A percentile compares a stretch with the other conserved stretches of the same genome.
phyloP scores from a whole-genome alignment of 30 jellyfish, hydroid and myxozoan genomes.

The Aurelia sp. region DNA sequence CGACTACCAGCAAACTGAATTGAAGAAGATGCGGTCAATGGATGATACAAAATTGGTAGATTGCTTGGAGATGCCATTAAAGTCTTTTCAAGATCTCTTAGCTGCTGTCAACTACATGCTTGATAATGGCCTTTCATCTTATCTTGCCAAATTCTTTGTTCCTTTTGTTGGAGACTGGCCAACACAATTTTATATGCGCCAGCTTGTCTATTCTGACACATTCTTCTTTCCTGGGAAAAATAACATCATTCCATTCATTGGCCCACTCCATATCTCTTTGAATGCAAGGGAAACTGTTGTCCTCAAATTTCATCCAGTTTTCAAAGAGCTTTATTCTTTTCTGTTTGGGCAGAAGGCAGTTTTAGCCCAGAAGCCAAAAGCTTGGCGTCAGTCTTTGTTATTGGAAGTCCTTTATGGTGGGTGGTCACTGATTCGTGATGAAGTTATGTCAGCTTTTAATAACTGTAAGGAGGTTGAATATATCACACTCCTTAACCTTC shows the following conservation, averaged over 20 bases:
- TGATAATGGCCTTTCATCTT: conserved; percentile 45
- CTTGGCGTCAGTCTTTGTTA: conserved; percentile 65
- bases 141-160: conserved; percentile 52
- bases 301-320: conserved; percentile 30
- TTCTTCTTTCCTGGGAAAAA: not conserved
- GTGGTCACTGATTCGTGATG: conserved; percentile 39
- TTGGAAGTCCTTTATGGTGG: conserved; percentile 56
- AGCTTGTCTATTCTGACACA: conserved; percentile 7
- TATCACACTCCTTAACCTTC: conserved; percentile 10
- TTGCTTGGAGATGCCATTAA: conserved; percentile 9
- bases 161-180: conserved; percentile 66
- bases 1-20: conserved; percentile 15
- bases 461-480: conserved; percentile 29
- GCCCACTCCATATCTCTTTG: conserved; percentile 44
- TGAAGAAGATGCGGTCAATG: conserved; percentile 16
- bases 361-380: conserved; percentile 50
- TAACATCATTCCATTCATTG: conserved; percentile 37
- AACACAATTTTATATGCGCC: conserved; percentile 55
- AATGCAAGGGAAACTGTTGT: conserved; percentile 48
- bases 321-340: conserved; percentile 37
- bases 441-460: not conserved
- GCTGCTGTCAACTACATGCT: conserved; percentile 29
- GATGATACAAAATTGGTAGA: conserved; percentile 21
- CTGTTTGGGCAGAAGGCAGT: conserved; percentile 39
- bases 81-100: conserved; percentile 12